Evolutionary conservation across 2,888 invertebrate genomes (phyloP).

Genomic region (Cynaeus angustus): DNA sequence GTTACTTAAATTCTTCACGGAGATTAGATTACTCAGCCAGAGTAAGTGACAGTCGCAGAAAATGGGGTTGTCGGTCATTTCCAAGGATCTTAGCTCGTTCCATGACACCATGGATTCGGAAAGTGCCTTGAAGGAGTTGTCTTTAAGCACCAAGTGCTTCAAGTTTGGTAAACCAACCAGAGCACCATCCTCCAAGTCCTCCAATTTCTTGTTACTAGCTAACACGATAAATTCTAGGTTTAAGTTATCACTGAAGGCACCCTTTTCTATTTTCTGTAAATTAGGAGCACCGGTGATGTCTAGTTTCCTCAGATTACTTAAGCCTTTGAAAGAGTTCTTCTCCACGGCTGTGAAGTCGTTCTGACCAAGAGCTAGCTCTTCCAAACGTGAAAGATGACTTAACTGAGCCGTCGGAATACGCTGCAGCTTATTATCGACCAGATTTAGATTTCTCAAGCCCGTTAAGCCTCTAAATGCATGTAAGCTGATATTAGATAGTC

Average conservation of each 20-base stretch:
- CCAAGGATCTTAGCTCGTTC: conserved; percentile 83
- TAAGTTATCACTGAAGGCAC: conserved; percentile 85
- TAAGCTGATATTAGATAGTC: conserved; percentile 84
- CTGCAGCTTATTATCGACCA: conserved; percentile 86
- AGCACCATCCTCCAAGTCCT: conserved; percentile 83
- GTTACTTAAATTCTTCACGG: conserved; percentile 78
- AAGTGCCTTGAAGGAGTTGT: conserved; percentile 84
- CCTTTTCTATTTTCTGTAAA: conserved; percentile 82
- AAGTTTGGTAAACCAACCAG: conserved; percentile 86
- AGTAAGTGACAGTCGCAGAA: conserved; percentile 86
- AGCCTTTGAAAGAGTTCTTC: conserved; percentile 84
- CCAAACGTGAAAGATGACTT: conserved; percentile 81
- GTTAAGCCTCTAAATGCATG: conserved; percentile 84
- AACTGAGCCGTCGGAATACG: conserved; percentile 85
- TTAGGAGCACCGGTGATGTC: conserved; percentile 87
- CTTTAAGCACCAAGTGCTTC: conserved; percentile 83
- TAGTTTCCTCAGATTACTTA: conserved; percentile 83
- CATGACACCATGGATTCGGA: conserved; percentile 88
- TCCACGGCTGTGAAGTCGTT: conserved; percentile 84
- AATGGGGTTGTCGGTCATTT: conserved; percentile 88
- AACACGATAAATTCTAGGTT: conserved; percentile 86
- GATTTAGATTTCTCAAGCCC: conserved; percentile 83
- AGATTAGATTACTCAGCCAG: conserved; percentile 85
- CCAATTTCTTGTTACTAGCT: conserved; percentile 84
- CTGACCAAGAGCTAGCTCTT: conserved; percentile 87